A percentile compares a stretch with the other conserved stretches of the same genome.
Conservation (phyloP, 2,797 vertebrate species). For the Argya squamiceps region DNA sequence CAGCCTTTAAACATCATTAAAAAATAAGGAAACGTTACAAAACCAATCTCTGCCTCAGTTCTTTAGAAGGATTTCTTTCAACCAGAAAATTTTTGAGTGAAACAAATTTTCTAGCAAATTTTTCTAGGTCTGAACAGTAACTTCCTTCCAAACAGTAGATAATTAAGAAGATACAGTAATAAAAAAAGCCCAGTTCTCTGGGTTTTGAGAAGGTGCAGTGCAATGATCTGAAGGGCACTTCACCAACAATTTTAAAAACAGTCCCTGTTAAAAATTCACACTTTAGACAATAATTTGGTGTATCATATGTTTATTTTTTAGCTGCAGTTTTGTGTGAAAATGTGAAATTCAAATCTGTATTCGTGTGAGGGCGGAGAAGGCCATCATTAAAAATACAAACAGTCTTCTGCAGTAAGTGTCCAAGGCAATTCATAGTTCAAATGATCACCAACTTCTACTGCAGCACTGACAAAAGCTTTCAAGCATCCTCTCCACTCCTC, state of each 20-base stretch:
- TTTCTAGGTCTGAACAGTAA: not conserved
- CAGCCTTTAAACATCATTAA: fast-evolving
- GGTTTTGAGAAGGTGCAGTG: fast-evolving
- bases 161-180: not conserved
- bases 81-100: not conserved
- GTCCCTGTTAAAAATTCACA: not conserved
- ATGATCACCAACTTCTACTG: not conserved
- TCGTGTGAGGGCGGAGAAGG: not conserved
- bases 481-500: not conserved
- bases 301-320: not conserved
- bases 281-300: not conserved
- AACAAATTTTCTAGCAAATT: not conserved
- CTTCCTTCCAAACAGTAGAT: fast-evolving
- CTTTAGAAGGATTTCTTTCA: not conserved
- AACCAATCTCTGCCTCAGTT: not conserved
- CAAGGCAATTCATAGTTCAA: not conserved
- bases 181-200: not conserved
- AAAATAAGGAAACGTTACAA: not conserved
- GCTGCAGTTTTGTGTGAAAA: not conserved
- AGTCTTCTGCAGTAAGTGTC: not conserved
- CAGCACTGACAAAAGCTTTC: not conserved
- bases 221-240: fast-evolving
- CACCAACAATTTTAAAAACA: not conserved
- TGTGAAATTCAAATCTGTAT: not conserved
- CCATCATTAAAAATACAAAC: not conserved